Conservation (phyloP, 2,113 vertebrate species). For the Amblyopsis rosae region DNA sequence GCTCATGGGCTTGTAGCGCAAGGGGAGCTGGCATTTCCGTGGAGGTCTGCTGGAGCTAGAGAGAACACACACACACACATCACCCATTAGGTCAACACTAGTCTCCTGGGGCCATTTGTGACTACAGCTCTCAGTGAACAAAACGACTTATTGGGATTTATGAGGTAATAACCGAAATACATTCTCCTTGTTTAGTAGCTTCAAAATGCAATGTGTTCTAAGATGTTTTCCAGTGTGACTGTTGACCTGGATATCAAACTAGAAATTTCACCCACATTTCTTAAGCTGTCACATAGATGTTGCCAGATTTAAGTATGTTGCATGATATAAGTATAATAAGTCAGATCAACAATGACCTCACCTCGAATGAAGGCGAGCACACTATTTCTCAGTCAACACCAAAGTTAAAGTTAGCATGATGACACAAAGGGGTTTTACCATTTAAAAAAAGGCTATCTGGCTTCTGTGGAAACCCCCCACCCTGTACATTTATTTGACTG, state of each 20-base stretch:
- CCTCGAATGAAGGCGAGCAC: constrained; percentile 3
- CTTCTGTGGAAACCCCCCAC: constrained; percentile 43
- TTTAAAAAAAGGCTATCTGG: constrained; percentile 13
- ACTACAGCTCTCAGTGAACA: no score
- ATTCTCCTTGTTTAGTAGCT: no score
- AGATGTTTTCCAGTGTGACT: no score
- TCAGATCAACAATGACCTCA: constrained; percentile 16
- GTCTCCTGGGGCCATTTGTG: no score
- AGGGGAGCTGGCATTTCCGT: constrained; percentile 66
- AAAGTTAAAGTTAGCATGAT: constrained; percentile 46
- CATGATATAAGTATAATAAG: no score
- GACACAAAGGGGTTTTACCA: constrained; percentile 47
- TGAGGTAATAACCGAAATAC: no score
- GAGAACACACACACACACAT: constrained; percentile 5
- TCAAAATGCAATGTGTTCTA: no score
- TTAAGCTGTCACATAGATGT: no score
- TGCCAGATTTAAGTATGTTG: no score
- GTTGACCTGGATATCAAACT: no score
- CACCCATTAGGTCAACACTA: constrained; percentile 35
- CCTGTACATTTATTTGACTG: constrained; percentile 30
- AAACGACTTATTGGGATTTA: no score
- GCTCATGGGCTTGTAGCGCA: constrained; percentile 61
- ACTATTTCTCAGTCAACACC: constrained; percentile 45
- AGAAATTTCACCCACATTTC: no score
- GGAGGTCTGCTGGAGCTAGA: constrained; percentile 71